These are phyloP conservation scores for Phoenoteleia sp. DNA, from an alignment of 2,888 invertebrate species.

Conservation along the genomic window DNA sequence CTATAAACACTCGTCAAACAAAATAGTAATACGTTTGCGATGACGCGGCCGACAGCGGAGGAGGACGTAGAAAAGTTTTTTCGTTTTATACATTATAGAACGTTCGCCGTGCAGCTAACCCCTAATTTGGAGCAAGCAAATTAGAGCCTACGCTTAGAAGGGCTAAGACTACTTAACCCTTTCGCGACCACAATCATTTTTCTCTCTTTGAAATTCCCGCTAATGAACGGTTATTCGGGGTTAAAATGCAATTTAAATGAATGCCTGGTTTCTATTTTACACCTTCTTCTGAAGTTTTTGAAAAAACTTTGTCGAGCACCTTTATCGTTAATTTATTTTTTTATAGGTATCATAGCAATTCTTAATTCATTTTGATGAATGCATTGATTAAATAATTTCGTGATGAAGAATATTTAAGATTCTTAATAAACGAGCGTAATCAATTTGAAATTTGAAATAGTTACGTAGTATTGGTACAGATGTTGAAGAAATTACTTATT, in stretches of 20 bases:
- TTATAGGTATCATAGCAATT: too few species aligned
- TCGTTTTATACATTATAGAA: conserved; percentile 54
- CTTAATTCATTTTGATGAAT: too few species aligned
- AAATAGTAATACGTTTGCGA: conserved; percentile 39
- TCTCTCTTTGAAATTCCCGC: conserved; percentile 31
- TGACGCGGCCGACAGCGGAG: conserved; percentile 3
- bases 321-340: too few species aligned
- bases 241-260: conserved; percentile 51
- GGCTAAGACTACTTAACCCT: conserved; percentile 65
- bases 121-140: conserved; percentile 62
- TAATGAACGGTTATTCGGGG: conserved; percentile 57
- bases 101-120: conserved; percentile 47
- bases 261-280: conserved; percentile 46
- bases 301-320: background rate
- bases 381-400: too few species aligned
- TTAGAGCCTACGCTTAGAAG: conserved; percentile 55
- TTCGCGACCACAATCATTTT: conserved; percentile 50
- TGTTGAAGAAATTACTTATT: too few species aligned
- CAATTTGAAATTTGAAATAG: too few species aligned
- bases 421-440: too few species aligned
- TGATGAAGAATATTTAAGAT: too few species aligned
- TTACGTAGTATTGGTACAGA: too few species aligned
- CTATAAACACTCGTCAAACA: conserved; percentile 31
- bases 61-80: conserved; percentile 9
- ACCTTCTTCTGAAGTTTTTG: conserved; percentile 20